Evolutionary conservation across 2,888 invertebrate species (phyloP).

Genomic region (Tachina grossa): DNA sequence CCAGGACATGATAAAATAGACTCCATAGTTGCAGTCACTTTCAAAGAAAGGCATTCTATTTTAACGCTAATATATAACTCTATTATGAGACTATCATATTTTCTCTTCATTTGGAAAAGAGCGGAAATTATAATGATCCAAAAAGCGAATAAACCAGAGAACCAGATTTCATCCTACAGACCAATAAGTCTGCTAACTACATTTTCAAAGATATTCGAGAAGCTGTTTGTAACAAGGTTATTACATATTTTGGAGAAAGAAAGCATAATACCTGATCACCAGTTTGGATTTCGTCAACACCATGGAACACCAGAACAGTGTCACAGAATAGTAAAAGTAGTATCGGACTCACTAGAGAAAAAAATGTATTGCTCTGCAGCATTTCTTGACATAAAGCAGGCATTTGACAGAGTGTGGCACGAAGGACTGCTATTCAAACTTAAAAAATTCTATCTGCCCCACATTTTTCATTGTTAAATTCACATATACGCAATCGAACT

Average conservation of each 20-base stretch:
- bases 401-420: slow-evolving; percentile 3
- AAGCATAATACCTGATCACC: not conserved
- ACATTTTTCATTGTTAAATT: too few species aligned
- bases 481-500: too few species aligned
- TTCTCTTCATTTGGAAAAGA: not conserved
- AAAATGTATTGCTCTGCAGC: slow-evolving; percentile 7
- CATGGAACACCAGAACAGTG: not conserved
- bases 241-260: not conserved
- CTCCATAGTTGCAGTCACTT: not conserved
- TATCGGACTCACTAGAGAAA: not conserved
- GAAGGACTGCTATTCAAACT: not conserved
- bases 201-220: slow-evolving; percentile 7
- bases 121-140: slow-evolving; percentile 16
- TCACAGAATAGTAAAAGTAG: not conserved
- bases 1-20: slow-evolving; percentile 5
- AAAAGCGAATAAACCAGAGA: slow-evolving; percentile 6
- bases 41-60: not conserved
- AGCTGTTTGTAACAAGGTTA: slow-evolving; percentile 1
- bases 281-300: too few species aligned
- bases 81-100: slow-evolving; percentile 3
- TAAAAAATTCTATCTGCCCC: not conserved
- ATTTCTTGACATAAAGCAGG: not conserved
- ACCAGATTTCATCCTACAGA: slow-evolving; percentile 4
- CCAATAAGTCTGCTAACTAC: slow-evolving; percentile 1
- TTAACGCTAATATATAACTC: slow-evolving; percentile 2